Evolutionary conservation across 2,888 invertebrate genomes (phyloP).

Genomic region (Ypsolopha scabrella): DNA sequence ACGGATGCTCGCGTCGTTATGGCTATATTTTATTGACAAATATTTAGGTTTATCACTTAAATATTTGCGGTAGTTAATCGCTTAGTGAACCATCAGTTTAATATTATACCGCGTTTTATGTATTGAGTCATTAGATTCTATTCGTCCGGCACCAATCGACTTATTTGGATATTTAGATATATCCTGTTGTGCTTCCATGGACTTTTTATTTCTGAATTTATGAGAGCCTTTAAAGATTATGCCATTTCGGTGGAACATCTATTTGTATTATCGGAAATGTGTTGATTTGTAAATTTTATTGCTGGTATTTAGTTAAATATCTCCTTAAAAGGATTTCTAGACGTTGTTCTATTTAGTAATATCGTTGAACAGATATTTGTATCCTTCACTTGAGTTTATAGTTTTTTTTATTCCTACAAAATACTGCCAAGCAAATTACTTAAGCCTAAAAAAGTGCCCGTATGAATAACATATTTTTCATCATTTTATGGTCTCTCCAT

Average conservation of each 20-base stretch:
- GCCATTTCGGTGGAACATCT: not conserved
- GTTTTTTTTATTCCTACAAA: no score
- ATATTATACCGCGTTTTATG: not conserved
- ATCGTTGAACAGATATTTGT: no score
- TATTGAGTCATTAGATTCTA: not conserved
- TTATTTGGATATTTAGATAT: not conserved
- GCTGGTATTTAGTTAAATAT: not conserved
- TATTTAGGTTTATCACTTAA: constrained; percentile 9
- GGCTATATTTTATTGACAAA: constrained; percentile 8
- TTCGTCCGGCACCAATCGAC: not conserved
- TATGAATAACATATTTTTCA: no score
- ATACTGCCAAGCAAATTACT: no score
- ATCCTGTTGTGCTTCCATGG: not conserved
- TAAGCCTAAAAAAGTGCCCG: no score
- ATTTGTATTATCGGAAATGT: not conserved
- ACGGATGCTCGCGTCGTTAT: constrained; percentile 3
- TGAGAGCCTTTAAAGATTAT: not conserved
- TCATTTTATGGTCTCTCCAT: not conserved
- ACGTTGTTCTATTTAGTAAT: no score
- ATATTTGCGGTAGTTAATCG: not conserved
- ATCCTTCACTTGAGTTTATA: no score
- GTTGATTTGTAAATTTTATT: not conserved
- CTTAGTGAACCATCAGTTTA: not conserved
- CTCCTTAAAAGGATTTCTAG: no score
- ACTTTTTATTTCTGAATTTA: no score